A percentile compares a stretch with the other conserved stretches of the same genome.
Evolutionary conservation across 2,113 vertebrate species (phyloP).

Genomic region (Dissostichus mawsoni): DNA sequence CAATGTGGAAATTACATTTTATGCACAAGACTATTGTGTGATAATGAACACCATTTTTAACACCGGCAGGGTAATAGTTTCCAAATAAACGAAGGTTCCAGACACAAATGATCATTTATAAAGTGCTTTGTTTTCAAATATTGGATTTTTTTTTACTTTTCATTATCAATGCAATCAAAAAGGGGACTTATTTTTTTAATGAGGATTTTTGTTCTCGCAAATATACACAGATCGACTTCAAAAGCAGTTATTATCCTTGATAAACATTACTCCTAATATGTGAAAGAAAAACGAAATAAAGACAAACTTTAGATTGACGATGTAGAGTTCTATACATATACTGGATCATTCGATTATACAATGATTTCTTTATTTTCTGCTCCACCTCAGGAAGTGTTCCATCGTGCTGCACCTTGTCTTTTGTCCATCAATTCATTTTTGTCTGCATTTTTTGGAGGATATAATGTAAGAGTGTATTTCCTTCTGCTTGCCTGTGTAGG

Average conservation of each 20-base stretch:
- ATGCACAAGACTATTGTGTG: constrained; percentile 30
- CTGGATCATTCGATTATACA: not conserved
- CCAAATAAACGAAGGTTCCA: constrained; percentile 23
- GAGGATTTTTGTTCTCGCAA: not conserved
- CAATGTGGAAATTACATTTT: not conserved
- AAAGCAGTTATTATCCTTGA: not conserved
- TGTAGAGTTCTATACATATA: not conserved
- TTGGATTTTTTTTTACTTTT: not conserved
- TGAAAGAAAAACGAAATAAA: not conserved
- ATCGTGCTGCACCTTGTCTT: constrained; percentile 32
- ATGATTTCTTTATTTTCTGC: not conserved
- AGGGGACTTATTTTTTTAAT: constrained; percentile 1
- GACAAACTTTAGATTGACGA: not conserved
- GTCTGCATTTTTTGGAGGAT: constrained; percentile 15
- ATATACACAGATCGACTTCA: not conserved
- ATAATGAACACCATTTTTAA: constrained; percentile 40
- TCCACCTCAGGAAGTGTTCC: constrained; percentile 63
- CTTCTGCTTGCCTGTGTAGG: constrained; percentile 49
- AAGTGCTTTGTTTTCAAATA: not conserved
- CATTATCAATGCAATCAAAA: not conserved
- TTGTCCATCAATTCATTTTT: constrained; percentile 31
- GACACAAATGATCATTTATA: constrained; percentile 2
- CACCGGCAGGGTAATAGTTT: constrained; percentile 41
- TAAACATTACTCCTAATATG: not conserved
- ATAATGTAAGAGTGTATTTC: not conserved